phyloP scores from a whole-genome alignment of 2,888 invertebrate genomes.

The Camptogramma bilineatum region DNA sequence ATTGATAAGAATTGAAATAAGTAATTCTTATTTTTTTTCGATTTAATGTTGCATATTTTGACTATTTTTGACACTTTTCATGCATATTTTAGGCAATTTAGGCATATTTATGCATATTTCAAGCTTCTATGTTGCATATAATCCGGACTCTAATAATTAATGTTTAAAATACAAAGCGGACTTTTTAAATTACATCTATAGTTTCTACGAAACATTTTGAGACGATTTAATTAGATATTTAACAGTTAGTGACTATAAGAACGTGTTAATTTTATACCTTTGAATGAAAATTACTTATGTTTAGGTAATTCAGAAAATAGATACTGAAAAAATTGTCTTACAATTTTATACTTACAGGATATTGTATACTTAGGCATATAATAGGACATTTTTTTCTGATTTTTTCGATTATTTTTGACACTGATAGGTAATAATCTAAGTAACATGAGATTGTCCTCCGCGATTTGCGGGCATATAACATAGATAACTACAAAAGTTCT shows the following conservation, averaged over 20 bases:
- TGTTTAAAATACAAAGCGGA: too few relatives aligned
- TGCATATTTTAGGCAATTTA: too few relatives aligned
- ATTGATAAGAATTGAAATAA: too few relatives aligned
- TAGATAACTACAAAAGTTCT: neutral
- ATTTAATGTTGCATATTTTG: too few relatives aligned
- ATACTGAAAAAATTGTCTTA: neutral
- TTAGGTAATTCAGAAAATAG: neutral
- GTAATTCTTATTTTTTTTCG: too few relatives aligned
- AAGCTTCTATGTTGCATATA: too few relatives aligned
- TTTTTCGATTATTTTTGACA: neutral
- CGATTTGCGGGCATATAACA: neutral
- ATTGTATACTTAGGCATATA: slow-evolving; percentile 4
- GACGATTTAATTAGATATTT: neutral
- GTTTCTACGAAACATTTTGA: neutral
- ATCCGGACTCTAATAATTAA: too few relatives aligned
- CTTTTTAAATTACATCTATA: too few relatives aligned
- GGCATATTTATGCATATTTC: too few relatives aligned
- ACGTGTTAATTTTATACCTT: neutral
- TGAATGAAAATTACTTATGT: neutral
- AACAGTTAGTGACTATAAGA: neutral
- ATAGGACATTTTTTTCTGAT: neutral
- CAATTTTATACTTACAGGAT: slow-evolving; percentile 1
- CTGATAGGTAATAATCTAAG: neutral
- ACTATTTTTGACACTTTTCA: too few relatives aligned
- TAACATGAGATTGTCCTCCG: neutral